Conservation (phyloP, 2,888 invertebrate species). For the Geophilus truncorum region DNA sequence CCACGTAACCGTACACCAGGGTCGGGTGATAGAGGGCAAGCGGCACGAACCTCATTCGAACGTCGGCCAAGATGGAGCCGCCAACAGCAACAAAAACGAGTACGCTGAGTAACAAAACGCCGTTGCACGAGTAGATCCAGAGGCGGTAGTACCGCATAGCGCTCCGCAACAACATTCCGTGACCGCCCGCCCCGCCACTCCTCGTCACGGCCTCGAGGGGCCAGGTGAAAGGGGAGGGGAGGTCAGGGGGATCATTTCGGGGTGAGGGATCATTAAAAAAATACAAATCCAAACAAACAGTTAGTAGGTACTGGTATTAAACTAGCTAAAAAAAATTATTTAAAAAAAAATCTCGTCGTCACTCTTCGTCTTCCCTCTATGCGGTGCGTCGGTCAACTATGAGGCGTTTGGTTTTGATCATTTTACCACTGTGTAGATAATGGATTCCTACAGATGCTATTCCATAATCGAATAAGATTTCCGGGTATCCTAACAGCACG, state of each 20-base stretch:
- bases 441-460: background rate
- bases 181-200: conserved; percentile 19
- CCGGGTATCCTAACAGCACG: background rate
- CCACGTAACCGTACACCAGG: conserved; percentile 77
- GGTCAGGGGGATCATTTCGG: background rate
- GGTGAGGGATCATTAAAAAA: background rate
- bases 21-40: conserved; percentile 65
- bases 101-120: conserved; percentile 75
- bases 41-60: conserved; percentile 44
- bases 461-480: background rate
- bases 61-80: conserved; percentile 51
- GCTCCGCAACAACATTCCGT: conserved; percentile 41
- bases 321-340: background rate
- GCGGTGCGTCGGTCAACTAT: background rate
- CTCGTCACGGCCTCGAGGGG: background rate
- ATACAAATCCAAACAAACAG: background rate
- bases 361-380: background rate
- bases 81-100: conserved; percentile 73
- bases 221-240: background rate
- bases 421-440: background rate
- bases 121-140: conserved; percentile 89
- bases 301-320: background rate
- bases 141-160: conserved; percentile 57
- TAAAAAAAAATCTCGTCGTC: background rate
- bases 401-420: background rate